phyloP scores from a whole-genome alignment of 1,140 invertebrate genomes.

The Lerema accius region DNA sequence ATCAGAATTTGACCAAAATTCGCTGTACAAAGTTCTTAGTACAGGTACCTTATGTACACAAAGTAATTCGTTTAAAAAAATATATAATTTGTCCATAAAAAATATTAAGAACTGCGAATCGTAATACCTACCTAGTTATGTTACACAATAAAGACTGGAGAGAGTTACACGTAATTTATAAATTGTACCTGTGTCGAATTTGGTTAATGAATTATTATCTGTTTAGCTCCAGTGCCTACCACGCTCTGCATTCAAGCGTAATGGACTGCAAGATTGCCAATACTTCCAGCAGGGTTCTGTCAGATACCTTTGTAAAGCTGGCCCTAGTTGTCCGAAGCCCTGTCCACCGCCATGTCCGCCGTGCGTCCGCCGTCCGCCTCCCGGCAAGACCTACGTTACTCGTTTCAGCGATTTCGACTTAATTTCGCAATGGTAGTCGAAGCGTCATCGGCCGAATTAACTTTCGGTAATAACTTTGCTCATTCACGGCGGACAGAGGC shows the following conservation, averaged over 20 bases:
- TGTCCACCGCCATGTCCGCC: slow-evolving; percentile 72
- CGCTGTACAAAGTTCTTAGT: too few relatives aligned
- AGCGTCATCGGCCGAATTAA: slow-evolving; percentile 36
- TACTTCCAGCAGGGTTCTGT: slow-evolving; percentile 78
- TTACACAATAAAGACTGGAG: too few relatives aligned
- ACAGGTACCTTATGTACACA: too few relatives aligned
- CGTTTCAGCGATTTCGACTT: slow-evolving; percentile 77
- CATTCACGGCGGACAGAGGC: slow-evolving; percentile 57
- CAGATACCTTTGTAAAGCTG: slow-evolving; percentile 73
- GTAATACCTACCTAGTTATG: too few relatives aligned
- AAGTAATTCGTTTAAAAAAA: too few relatives aligned
- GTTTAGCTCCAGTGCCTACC: slow-evolving; percentile 76
- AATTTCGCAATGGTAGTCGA: slow-evolving; percentile 69
- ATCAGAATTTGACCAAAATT: not conserved
- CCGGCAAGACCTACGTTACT: slow-evolving; percentile 74
- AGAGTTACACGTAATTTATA: too few relatives aligned
- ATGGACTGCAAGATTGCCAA: slow-evolving; percentile 78
- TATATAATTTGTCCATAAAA: too few relatives aligned
- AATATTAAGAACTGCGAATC: too few relatives aligned
- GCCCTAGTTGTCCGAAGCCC: slow-evolving; percentile 57
- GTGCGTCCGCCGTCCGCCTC: slow-evolving; percentile 71
- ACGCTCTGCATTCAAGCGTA: slow-evolving; percentile 79
- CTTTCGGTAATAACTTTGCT: slow-evolving; percentile 52
- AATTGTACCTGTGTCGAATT: too few relatives aligned
- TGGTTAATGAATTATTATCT: slow-evolving; percentile 2